Percentiles rank a stretch among this genome's conserved stretches.
Conservation (phyloP, 2,888 invertebrate genomes). For the Balanococcus diminutus region DNA sequence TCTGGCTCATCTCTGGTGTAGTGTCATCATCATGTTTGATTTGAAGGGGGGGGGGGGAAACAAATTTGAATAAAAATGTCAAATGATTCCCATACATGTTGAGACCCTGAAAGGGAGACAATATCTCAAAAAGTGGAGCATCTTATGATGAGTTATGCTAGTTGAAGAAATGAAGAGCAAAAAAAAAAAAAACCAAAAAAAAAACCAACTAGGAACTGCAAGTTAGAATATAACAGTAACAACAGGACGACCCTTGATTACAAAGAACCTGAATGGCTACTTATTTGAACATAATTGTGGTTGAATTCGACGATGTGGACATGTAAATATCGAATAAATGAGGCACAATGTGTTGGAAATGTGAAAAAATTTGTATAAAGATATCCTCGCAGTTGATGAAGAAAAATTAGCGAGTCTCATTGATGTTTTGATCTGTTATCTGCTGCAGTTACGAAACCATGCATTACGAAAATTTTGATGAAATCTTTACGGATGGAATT, state of each 20-base stretch:
- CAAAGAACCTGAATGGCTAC: not conserved
- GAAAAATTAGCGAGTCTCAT: too few species aligned
- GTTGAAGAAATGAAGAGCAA: not conserved
- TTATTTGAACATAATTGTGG: not conserved
- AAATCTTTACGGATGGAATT: too few species aligned
- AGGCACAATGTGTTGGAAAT: not conserved
- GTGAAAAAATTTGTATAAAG: too few species aligned
- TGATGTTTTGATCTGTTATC: too few species aligned
- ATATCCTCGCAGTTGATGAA: too few species aligned
- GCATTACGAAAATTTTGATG: too few species aligned
- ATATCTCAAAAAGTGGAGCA: not conserved
- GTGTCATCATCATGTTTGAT: too few species aligned
- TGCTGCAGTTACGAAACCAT: too few species aligned
- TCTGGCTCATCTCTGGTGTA: too few species aligned
- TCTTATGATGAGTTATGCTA: not conserved
- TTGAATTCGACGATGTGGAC: not conserved
- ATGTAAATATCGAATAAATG: not conserved
- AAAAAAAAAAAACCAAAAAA: not conserved
- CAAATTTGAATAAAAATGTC: not conserved
- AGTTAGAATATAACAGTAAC: not conserved
- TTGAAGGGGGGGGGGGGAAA: too few species aligned
- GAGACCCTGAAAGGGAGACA: not conserved
- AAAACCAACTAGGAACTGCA: not conserved
- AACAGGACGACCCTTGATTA: not conserved
- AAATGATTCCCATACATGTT: not conserved